Conservation (phyloP, 2,888 invertebrate genomes). For the Ormyrus thymus region DNA sequence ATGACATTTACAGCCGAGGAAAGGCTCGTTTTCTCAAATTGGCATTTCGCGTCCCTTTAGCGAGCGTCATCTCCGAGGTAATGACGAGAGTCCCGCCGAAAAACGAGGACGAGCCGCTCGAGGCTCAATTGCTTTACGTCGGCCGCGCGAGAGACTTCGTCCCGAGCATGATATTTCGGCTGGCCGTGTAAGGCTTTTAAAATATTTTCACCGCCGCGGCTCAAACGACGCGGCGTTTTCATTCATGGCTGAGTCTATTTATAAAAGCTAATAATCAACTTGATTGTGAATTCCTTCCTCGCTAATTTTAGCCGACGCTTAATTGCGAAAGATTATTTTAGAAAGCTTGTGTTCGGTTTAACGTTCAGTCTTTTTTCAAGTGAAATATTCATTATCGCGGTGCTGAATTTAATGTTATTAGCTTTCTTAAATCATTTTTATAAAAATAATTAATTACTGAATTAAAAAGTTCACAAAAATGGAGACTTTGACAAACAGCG, state of each 20-base stretch:
- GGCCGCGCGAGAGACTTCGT: conserved; percentile 4
- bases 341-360: too few species aligned
- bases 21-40: too few species aligned
- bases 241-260: neutral
- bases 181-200: conserved; percentile 61
- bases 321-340: too few species aligned
- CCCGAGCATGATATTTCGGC: conserved; percentile 59
- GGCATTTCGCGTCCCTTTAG: conserved; percentile 17
- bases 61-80: conserved; percentile 66
- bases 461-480: too few species aligned
- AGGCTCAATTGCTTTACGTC: conserved; percentile 60
- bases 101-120: conserved; percentile 62
- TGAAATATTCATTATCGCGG: too few species aligned
- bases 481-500: too few species aligned
- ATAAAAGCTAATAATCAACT: neutral
- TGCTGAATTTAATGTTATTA: too few species aligned
- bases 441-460: too few species aligned
- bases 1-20: too few species aligned
- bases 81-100: conserved; percentile 67
- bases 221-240: conserved; percentile 6
- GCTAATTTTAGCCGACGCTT: too few species aligned
- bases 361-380: too few species aligned
- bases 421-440: too few species aligned
- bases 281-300: neutral
- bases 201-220: neutral